Base-by-base conservation (phyloP, 2,113 vertebrate species). In the Xyliphius kryptos region DNA sequence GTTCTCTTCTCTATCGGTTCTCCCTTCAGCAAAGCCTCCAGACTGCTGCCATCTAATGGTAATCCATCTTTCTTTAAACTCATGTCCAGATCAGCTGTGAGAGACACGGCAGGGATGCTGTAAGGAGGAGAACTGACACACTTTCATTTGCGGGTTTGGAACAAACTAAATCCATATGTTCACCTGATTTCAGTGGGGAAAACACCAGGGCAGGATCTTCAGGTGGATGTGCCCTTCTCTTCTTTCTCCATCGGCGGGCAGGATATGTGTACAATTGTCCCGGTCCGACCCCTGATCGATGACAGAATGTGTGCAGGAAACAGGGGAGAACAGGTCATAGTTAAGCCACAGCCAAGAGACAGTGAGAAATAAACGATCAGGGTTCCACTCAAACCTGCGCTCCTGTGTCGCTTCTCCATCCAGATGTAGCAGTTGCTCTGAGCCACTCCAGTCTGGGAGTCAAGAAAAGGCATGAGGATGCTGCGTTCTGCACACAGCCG, bases 361-460 rank as follows among this genome's bases (percentile, higher is more conserved):
- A 32, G 26, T 6, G 21, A 14, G 0, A 19, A 22, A 48, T 41
- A 20, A 47, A 1, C 6, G 50, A 38, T 11, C 38, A 15, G n/a
- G 9, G 2, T n/a, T 21, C 13, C 16, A 12, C 38, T 19, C 2
- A 49, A 65, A 95, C 94, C 95, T 76, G 95, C 91, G 36, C 94
- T 94, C 0, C 95, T 83, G 78, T 97, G 94, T 50, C 95, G 86
- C 71, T 97, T 97, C 67, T 97, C 95, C 95, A 98, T 98, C 95
- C 95, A 98, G 77, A 98, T 98, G 67, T 98, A 98, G 78, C 95
- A 98, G 83, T 98, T 98, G 74, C 93, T 97, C 73, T 98, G 95
- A 5, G 95, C 95, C 2, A 98, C 95, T 0, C 95, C 94, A 0
- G 95, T 98, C 80, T 98, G 95, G 0, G 95, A 98, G 76, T 97